A percentile compares a stretch with the other conserved stretches of the same genome.
phyloP scores from a whole-genome alignment of 30 jellyfish, hydroid and myxozoan species.

The Rhopilema esculentum region DNA sequence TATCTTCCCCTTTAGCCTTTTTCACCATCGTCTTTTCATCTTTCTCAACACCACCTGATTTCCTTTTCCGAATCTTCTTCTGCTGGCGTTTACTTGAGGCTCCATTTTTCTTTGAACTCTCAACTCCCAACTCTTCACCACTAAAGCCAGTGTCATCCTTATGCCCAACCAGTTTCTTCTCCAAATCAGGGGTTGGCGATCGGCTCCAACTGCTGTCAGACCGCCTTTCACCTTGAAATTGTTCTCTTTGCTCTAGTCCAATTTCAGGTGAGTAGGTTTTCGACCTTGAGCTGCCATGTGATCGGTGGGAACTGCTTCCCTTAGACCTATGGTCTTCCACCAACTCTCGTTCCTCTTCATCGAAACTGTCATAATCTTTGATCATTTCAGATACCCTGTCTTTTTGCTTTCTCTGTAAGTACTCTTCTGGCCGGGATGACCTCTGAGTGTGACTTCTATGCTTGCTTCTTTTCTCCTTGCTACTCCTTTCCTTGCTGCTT shows the following conservation, averaged over 20 bases:
- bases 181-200: slow-evolving; percentile 61
- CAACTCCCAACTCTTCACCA: slow-evolving; percentile 56
- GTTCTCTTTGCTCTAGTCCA: slow-evolving; percentile 1
- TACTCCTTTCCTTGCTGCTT: slow-evolving; percentile 36
- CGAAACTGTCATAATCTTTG: slow-evolving; percentile 48
- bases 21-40: slow-evolving; percentile 10
- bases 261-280: slow-evolving; percentile 25
- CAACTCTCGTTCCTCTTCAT: slow-evolving; percentile 42
- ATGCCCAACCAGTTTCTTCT: not conserved
- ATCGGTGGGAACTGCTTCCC: slow-evolving; percentile 24
- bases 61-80: slow-evolving; percentile 27
- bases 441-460: slow-evolving; percentile 11
- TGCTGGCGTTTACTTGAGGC: not conserved
- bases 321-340: slow-evolving; percentile 13
- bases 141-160: slow-evolving; percentile 23
- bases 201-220: slow-evolving; percentile 57
- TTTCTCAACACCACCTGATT: slow-evolving; percentile 16
- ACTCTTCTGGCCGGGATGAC: slow-evolving; percentile 33
- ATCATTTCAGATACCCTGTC: slow-evolving; percentile 23
- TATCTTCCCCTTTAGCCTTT: slow-evolving; percentile 3
- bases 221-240: not conserved
- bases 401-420: slow-evolving; percentile 25
- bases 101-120: not conserved
- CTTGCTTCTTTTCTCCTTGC: slow-evolving; percentile 37
- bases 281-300: slow-evolving; percentile 29